Percentiles rank a stretch among this genome's conserved stretches.
Evolutionary conservation across 2,888 invertebrate genomes (phyloP).

Genomic region (Tridacna gigas): DNA sequence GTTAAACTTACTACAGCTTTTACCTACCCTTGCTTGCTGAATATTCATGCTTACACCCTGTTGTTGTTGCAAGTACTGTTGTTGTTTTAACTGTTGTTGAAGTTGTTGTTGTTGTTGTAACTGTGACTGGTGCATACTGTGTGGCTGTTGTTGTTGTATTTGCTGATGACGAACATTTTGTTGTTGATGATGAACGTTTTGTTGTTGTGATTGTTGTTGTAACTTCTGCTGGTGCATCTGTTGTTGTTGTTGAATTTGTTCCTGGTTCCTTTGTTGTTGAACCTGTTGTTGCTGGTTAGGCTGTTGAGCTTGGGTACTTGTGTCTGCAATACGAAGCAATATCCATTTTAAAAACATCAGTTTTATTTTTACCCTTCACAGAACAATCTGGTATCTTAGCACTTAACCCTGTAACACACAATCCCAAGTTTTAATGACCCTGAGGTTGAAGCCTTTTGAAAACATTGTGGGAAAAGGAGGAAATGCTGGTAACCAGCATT

Average conservation of each 20-base stretch:
- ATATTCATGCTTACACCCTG: constrained; percentile 23
- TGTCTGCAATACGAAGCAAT: background rate
- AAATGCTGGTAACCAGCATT: too few species aligned
- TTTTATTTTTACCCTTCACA: too few species aligned
- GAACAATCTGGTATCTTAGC: too few species aligned
- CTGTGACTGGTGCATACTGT: constrained; percentile 33
- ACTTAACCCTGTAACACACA: too few species aligned
- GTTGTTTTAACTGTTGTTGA: constrained; percentile 61
- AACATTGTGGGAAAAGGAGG: too few species aligned
- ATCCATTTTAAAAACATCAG: too few species aligned
- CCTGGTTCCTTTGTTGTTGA: too few species aligned
- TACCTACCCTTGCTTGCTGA: constrained; percentile 13
- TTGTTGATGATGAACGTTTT: constrained; percentile 39
- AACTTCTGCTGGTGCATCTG: constrained; percentile 49
- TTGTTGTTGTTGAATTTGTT: constrained; percentile 28
- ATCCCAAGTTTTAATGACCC: too few species aligned
- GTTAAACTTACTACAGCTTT: too few species aligned
- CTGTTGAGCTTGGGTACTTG: constrained; percentile 11
- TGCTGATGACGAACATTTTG: constrained; percentile 3
- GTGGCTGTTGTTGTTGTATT: constrained; percentile 55
- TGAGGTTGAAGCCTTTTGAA: too few species aligned
- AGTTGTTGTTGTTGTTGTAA: constrained; percentile 43
- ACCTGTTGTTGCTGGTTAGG: background rate
- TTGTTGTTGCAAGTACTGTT: constrained; percentile 54
- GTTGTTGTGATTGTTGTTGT: constrained; percentile 41